Conservation (phyloP, 37 sponge, comb jelly and placozoan genomes). For the Dysidea cf. avara region DNA sequence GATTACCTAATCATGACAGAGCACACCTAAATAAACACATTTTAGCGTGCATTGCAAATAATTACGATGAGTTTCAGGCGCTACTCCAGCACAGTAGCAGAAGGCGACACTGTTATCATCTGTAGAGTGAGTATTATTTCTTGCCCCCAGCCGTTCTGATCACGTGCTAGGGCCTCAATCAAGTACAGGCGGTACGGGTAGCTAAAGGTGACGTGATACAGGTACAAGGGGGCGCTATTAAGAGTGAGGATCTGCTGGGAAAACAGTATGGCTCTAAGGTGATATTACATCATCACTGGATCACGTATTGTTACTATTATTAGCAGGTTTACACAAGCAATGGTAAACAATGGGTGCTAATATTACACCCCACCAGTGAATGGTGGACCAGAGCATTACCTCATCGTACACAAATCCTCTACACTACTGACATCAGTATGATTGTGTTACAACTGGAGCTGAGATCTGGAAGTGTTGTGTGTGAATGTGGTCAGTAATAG, state of each 20-base stretch:
- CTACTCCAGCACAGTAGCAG: slow-evolving; percentile 47
- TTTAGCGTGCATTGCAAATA: not conserved
- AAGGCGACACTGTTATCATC: slow-evolving; percentile 82
- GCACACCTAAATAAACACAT: too few species aligned
- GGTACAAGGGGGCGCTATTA: slow-evolving; percentile 72
- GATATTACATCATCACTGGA: not conserved
- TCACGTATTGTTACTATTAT: not conserved
- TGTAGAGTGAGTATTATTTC: slow-evolving; percentile 48
- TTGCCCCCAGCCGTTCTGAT: not conserved
- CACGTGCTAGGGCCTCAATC: slow-evolving; percentile 49
- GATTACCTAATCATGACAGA: too few species aligned
- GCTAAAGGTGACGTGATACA: slow-evolving; percentile 65
- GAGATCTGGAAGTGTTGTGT: slow-evolving; percentile 81
- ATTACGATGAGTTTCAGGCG: slow-evolving; percentile 62
- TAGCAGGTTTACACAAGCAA: slow-evolving; percentile 76
- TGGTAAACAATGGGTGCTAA: slow-evolving; percentile 63
- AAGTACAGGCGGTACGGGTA: slow-evolving; percentile 59
- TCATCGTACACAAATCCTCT: slow-evolving; percentile 96
- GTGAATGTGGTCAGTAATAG: slow-evolving; percentile 68
- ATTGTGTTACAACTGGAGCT: slow-evolving; percentile 79
- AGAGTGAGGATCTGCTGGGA: slow-evolving; percentile 84
- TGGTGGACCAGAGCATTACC: slow-evolving; percentile 94
- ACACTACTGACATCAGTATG: slow-evolving; percentile 84
- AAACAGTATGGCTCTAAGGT: slow-evolving; percentile 84
- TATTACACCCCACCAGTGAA: slow-evolving; percentile 91